These are phyloP conservation scores for Salvelinus sp. DNA, from an alignment of 2,113 vertebrate genomes.

Conservation along the genomic window DNA sequence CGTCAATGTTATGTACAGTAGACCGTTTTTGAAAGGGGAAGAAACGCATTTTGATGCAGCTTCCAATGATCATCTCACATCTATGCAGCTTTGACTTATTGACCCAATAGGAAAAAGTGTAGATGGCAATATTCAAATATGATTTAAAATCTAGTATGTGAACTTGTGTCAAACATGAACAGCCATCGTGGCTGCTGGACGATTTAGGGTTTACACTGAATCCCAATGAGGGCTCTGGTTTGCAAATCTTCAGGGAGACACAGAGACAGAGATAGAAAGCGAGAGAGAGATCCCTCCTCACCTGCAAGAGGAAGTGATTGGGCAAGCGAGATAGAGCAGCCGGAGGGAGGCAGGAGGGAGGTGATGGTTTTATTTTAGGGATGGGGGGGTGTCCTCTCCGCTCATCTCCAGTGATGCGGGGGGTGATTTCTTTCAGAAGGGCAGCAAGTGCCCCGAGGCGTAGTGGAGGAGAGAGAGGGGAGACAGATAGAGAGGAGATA, in stretches of 20 bases:
- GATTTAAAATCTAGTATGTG: neutral
- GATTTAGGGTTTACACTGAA: no score
- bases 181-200: neutral
- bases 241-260: slow-evolving; percentile 23
- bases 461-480: neutral
- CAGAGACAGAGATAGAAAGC: slow-evolving; percentile 10
- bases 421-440: slow-evolving; percentile 75
- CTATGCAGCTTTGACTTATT: neutral
- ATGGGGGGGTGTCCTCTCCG: slow-evolving; percentile 20
- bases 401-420: slow-evolving; percentile 67
- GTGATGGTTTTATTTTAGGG: slow-evolving; percentile 53
- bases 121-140: neutral
- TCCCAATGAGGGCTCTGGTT: slow-evolving; percentile 6
- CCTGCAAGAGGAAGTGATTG: slow-evolving; percentile 43
- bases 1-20: no score
- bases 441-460: slow-evolving; percentile 63
- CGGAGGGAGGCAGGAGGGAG: slow-evolving; percentile 40
- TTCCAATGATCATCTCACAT: neutral
- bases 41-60: no score
- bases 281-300: slow-evolving; percentile 29
- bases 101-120: neutral
- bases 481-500: slow-evolving; percentile 5
- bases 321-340: slow-evolving; percentile 31
- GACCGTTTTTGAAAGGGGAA: no score
- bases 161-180: neutral